Base-by-base conservation (phyloP, 1,140 invertebrate species). In the Eciton burchellii region DNA sequence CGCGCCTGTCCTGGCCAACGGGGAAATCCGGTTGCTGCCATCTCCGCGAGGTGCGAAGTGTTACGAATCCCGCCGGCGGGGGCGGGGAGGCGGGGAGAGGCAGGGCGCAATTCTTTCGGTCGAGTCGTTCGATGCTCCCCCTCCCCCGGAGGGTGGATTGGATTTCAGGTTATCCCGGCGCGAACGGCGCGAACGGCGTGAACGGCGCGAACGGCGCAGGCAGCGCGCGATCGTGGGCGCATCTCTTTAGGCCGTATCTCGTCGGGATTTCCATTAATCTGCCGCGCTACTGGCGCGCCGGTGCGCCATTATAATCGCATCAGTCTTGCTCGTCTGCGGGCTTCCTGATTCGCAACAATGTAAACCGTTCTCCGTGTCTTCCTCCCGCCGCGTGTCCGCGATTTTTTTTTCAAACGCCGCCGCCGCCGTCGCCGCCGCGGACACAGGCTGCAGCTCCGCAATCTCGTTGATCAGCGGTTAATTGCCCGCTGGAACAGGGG, bases 401-500 rank as follows among this genome's bases (percentile, higher is more conserved):
- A 88, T 89, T 91, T 89, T 85, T 89, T 91, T 89, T 85, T 89
- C 74, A 35, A 52, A 56, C 59, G 24, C 8, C 54, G 60, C 72
- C 35, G 92, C 90, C 89, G 89, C 91, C 87, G 89, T 90, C 91
- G 89, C 84, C 71, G 83, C 49, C 41, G 57, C 77, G 12, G 26
- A 49, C 11, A 9, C 62, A 90, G 73, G 84, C 71, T 70, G 84
- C 82, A 89, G 89, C 91, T 89, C 90, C 82, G 81, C 87, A 92
- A 91, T 86, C 87, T 77, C 86, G 74, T 82, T 49, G 35, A 84
- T 70, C 24, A 24, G 19, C 45, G 29, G 21, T 70, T 87, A 87
- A 87, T 87, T 87, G 59, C 71, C 70, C 24, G 65, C 24, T n/a
- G 16, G 57, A 65, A n/a, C n/a, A 47, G 3, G 43, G 43, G 66